phyloP scores from a whole-genome alignment of 2,888 invertebrate species.

The Iphiclides podalirius region DNA sequence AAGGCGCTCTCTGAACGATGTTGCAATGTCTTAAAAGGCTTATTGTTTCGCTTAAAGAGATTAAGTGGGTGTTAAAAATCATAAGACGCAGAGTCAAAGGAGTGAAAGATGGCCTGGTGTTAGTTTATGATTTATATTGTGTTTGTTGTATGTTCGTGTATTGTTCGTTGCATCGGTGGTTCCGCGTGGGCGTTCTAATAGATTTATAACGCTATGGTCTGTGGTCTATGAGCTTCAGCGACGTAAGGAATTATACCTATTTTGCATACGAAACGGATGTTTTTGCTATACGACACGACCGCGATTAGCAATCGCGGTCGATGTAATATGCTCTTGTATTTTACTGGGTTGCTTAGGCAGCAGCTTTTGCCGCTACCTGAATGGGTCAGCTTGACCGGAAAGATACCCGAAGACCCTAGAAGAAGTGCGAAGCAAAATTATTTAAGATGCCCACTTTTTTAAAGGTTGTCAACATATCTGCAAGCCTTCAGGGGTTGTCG shows the following conservation, averaged over 20 bases:
- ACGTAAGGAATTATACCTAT: slow-evolving; percentile 20
- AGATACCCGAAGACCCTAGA: too few relatives aligned
- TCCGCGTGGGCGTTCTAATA: slow-evolving; percentile 60
- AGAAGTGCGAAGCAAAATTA: too few relatives aligned
- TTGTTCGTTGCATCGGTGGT: slow-evolving; percentile 56
- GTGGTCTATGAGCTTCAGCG: slow-evolving; percentile 38
- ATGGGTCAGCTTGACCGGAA: too few relatives aligned
- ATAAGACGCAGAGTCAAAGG: slow-evolving; percentile 60
- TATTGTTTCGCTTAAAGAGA: slow-evolving; percentile 61
- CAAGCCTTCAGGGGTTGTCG: too few relatives aligned
- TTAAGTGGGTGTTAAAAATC: slow-evolving; percentile 78
- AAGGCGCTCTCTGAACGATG: slow-evolving; percentile 36
- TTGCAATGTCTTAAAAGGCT: slow-evolving; percentile 47
- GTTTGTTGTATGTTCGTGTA: slow-evolving; percentile 62
- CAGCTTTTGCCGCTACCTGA: too few relatives aligned
- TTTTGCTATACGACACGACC: not conserved
- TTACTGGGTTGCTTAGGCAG: too few relatives aligned
- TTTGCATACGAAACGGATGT: slow-evolving; percentile 1
- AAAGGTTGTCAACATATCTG: too few relatives aligned
- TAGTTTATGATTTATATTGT: slow-evolving; percentile 70
- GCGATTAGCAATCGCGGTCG: too few relatives aligned
- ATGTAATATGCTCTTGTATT: too few relatives aligned
- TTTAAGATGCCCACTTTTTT: too few relatives aligned
- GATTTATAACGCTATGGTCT: slow-evolving; percentile 61
- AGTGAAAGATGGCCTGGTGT: slow-evolving; percentile 69